Conservation (phyloP, 1,140 invertebrate species). For the Eciton burchellii region DNA sequence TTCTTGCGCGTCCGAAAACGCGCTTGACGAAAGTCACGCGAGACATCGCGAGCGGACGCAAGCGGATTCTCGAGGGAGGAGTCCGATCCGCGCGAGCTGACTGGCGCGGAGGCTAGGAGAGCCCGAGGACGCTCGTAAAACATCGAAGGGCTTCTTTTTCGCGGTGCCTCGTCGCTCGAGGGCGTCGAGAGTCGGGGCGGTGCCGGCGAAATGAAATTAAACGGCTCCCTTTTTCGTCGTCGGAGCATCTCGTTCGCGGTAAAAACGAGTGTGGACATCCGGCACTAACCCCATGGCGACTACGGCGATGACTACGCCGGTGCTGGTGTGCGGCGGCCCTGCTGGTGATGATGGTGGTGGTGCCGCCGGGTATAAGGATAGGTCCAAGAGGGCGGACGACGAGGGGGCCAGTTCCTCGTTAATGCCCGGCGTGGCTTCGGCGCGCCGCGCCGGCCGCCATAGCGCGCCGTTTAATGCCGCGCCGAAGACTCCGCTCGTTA, state of each 20-base stretch:
- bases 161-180: conserved; percentile 69
- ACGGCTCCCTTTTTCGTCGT: conserved; percentile 68
- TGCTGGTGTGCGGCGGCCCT: neutral
- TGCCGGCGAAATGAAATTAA: conserved; percentile 74
- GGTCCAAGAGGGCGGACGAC: neutral
- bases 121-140: conserved; percentile 66
- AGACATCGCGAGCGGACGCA: neutral
- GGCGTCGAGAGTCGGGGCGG: conserved; percentile 67
- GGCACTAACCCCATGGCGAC: conserved; percentile 55
- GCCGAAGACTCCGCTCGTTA: conserved; percentile 37
- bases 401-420: conserved; percentile 7
- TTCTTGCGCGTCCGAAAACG: too few relatives aligned
- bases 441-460: neutral
- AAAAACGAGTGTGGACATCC: conserved; percentile 76
- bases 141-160: conserved; percentile 68
- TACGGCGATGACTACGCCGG: neutral
- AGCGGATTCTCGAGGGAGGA: conserved; percentile 20
- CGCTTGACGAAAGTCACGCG: conserved; percentile 21
- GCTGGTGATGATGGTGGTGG: neutral
- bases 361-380: neutral
- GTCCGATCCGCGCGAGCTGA: conserved; percentile 18
- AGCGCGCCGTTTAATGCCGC: conserved; percentile 24
- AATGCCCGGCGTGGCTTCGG: neutral
- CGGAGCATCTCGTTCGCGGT: conserved; percentile 58
- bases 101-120: neutral